phyloP scores from a whole-genome alignment of 2,797 vertebrate genomes.

The Vespertilio murinus region DNA sequence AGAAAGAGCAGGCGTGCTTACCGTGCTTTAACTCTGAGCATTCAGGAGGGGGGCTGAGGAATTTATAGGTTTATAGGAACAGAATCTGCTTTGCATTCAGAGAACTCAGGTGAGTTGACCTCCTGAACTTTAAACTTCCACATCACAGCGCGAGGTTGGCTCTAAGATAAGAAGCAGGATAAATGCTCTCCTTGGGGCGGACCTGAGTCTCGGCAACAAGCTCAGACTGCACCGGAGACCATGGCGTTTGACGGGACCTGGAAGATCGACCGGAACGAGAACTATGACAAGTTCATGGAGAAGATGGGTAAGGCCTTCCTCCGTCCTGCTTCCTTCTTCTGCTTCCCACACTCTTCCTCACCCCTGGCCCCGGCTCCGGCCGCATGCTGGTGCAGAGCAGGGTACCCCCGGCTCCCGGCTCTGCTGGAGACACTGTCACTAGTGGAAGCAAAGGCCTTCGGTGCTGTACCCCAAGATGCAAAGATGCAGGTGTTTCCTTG shows the following conservation, averaged over 20 bases:
- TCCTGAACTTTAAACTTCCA: slow-evolving; percentile 92
- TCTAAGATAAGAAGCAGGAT: slow-evolving; percentile 87
- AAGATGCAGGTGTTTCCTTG: neutral
- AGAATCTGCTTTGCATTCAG: neutral
- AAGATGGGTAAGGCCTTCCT: slow-evolving; percentile 90
- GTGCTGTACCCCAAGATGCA: neutral
- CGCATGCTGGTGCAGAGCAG: rapidly evolving
- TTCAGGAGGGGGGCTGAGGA: neutral
- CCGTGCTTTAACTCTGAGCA: neutral
- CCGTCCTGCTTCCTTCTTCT: neutral
- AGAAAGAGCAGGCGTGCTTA: neutral
- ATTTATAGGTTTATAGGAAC: neutral
- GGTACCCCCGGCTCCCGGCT: neutral
- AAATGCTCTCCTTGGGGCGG: slow-evolving; percentile 81
- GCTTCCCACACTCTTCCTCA: neutral
- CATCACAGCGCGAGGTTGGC: slow-evolving; percentile 86
- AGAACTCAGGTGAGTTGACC: neutral
- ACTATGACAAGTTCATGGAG: slow-evolving; percentile 98
- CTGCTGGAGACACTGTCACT: neutral
- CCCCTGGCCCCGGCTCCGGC: neutral
- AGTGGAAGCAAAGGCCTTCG: neutral
- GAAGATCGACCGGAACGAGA: slow-evolving; percentile 92
- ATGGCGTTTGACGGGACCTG: slow-evolving; percentile 94
- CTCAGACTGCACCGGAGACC: slow-evolving; percentile 63
- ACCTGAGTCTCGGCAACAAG: slow-evolving; percentile 9